These are phyloP conservation scores for Saccopteryx bilineata DNA, from an alignment of 2,113 vertebrate genomes.

Conservation along the genomic window DNA sequence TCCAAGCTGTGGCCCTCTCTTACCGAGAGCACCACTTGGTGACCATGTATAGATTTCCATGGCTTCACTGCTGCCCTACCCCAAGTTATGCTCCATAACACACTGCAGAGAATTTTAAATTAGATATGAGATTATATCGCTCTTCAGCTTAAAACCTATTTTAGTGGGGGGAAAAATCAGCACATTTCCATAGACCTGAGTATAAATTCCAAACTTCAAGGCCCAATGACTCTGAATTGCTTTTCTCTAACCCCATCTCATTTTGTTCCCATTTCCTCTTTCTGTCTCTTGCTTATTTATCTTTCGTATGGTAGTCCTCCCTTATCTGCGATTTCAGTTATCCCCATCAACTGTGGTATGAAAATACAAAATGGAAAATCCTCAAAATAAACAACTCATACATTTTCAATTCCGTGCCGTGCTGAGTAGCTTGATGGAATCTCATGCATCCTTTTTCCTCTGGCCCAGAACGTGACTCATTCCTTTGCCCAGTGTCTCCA, in stretches of 20 bases:
- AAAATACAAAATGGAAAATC: background rate
- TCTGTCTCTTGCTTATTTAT: background rate
- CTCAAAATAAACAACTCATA: background rate
- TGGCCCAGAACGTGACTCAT: background rate
- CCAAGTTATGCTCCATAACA: background rate
- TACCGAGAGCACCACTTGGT: rapidly evolving
- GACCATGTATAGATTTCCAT: background rate
- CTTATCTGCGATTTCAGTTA: background rate
- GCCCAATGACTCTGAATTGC: background rate
- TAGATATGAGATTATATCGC: background rate
- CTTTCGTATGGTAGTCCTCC: background rate
- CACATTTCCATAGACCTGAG: background rate
- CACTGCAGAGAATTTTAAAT: background rate
- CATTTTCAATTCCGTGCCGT: background rate
- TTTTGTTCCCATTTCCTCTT: background rate
- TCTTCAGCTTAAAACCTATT: background rate
- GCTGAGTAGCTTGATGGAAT: no score
- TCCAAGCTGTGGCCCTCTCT: background rate
- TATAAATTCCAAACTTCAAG: background rate
- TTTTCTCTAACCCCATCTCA: background rate
- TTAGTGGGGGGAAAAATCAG: background rate
- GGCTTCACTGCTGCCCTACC: background rate
- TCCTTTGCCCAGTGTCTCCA: no score
- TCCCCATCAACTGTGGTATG: background rate
- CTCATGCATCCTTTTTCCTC: background rate